Conservation (phyloP, 2,113 vertebrate genomes). For the Proteles cristata region DNA sequence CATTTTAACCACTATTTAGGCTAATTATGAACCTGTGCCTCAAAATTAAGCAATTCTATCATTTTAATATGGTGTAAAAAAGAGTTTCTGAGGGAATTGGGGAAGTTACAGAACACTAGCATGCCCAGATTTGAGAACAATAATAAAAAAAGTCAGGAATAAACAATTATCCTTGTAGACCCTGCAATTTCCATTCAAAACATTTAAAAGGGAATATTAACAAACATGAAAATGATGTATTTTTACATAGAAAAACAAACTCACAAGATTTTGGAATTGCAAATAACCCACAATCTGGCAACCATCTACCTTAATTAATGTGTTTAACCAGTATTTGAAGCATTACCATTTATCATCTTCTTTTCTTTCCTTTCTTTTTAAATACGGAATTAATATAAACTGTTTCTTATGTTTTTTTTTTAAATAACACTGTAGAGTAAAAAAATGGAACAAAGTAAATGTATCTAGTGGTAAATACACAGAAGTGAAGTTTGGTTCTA, state of each 20-base stretch:
- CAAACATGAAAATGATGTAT: slow-evolving; percentile 49
- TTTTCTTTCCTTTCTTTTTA: slow-evolving; percentile 16
- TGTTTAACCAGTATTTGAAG: slow-evolving; percentile 36
- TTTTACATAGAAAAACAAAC: slow-evolving; percentile 56
- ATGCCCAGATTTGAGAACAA: slow-evolving; percentile 48
- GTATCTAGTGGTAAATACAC: neutral
- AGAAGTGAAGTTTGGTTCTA: neutral
- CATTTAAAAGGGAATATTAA: slow-evolving; percentile 41
- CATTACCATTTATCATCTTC: slow-evolving; percentile 31
- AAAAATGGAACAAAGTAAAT: slow-evolving; percentile 9
- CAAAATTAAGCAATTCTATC: slow-evolving; percentile 20
- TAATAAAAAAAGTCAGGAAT: slow-evolving; percentile 26
- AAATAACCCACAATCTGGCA: slow-evolving; percentile 40
- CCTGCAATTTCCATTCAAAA: slow-evolving; percentile 57
- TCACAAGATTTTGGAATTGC: slow-evolving; percentile 12
- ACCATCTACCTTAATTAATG: neutral
- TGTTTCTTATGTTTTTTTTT: neutral
- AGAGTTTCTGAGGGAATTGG: slow-evolving; percentile 1
- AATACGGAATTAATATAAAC: neutral
- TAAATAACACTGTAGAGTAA: slow-evolving; percentile 23
- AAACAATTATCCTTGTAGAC: slow-evolving; percentile 34
- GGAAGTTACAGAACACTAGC: slow-evolving; percentile 46
- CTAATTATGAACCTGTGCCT: neutral
- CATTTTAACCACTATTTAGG: neutral
- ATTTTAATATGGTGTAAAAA: slow-evolving; percentile 42